Conservation (phyloP, 1,140 invertebrate species). For the Campoletis sonorensis region DNA sequence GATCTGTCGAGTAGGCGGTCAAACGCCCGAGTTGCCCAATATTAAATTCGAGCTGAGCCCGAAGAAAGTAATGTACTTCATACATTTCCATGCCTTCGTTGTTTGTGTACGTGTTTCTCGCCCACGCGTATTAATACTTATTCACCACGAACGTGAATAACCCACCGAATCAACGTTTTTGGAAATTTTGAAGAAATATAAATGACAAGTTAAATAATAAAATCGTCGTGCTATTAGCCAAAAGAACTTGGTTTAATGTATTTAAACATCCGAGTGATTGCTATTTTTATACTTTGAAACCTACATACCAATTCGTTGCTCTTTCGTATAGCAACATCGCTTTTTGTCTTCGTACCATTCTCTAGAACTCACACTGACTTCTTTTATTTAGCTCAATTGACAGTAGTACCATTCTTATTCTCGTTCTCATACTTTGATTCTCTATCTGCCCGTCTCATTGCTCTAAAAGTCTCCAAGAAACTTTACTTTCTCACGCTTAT, state of each 20-base stretch:
- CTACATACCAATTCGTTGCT: constrained; percentile 68
- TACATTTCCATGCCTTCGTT: background rate
- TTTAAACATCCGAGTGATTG: constrained; percentile 69
- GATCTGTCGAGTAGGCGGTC: constrained; percentile 44
- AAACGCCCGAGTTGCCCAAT: constrained; percentile 45
- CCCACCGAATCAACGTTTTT: background rate
- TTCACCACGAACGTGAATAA: background rate
- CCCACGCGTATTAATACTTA: constrained; percentile 3
- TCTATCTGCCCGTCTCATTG: background rate
- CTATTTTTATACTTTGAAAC: constrained; percentile 73
- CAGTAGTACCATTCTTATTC: constrained; percentile 49
- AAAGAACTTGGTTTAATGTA: constrained; percentile 33
- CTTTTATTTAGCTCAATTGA: constrained; percentile 57
- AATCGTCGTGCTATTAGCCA: background rate
- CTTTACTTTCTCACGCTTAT: too few relatives aligned
- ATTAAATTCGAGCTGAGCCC: constrained; percentile 20
- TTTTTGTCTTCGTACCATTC: constrained; percentile 52
- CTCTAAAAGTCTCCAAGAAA: too few relatives aligned
- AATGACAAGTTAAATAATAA: background rate
- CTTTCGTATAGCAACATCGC: constrained; percentile 35
- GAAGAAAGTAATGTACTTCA: constrained; percentile 1
- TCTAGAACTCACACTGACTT: constrained; percentile 48
- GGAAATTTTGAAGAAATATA: background rate
- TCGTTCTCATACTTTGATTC: background rate
- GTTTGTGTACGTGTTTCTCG: background rate